Evolutionary conservation across 2,113 vertebrate genomes (phyloP), one percentile per base, ranked within the genome.

Genomic region (Seriola quinqueradiata): DNA sequence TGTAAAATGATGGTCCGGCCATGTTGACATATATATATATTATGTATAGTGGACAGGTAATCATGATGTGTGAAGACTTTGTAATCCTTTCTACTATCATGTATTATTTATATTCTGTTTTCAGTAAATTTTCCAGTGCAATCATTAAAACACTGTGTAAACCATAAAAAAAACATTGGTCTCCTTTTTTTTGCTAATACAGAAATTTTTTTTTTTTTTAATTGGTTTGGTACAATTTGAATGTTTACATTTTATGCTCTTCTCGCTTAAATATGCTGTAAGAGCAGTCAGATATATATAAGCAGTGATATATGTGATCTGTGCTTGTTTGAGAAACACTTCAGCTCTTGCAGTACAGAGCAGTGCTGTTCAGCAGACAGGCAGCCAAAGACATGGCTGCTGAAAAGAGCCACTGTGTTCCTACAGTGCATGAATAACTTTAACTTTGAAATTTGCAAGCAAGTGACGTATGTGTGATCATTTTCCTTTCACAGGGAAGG

Each of bases 341-440:
- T 89, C 14, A 70, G 32, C 54, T 86, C 63, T 54, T 17, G 21
- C 64, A 81, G 84, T 44, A 93, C 84, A 94, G 79, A 93, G 83
- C 67, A 59, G 52, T 8, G 70, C 90, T 93, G 91, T 92, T 90
- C 67, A 79, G 67, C 81, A 68, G 79, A 79, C 82, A 75, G 74
- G 25, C 70, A 72, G 78, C 70, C 74, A 79, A 87, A 81, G 58
- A 70, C 74, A 65, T 42, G 54, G 59, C 64, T 60, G 42, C 75
- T 93, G 88, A 94, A 94, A 92, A 93, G 91, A 87, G 80, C 54
- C 64, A 61, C 89, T 92, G 79, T 94, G 82, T 84, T 83, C 83
- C 66, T 69, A 81, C 72, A 67, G 70, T 75, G 66, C 65, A 79
- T 55, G 63, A 77, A 83, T 84, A 88, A 87, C 69, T 70, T 85